Conservation (phyloP, 1,140 invertebrate genomes). For the Temnothorax curvispinosus region DNA sequence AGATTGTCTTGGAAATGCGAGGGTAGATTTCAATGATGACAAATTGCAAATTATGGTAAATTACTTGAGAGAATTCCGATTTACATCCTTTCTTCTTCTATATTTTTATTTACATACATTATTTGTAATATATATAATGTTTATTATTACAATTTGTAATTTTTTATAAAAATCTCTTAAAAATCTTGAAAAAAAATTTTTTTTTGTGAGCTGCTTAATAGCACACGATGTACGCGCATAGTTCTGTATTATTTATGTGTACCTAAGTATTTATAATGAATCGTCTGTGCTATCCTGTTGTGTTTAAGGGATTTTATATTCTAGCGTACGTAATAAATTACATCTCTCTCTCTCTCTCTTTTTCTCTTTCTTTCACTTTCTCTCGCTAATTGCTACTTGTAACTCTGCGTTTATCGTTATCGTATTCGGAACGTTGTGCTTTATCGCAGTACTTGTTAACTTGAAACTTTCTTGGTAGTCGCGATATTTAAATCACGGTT, state of each 20-base stretch:
- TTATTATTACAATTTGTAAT: background rate
- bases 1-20: slow-evolving; percentile 9
- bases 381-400: slow-evolving; percentile 11
- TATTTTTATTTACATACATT: background rate
- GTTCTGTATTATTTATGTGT: background rate
- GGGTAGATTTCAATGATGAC: slow-evolving; percentile 5
- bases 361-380: background rate
- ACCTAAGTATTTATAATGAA: background rate
- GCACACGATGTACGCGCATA: too few relatives aligned
- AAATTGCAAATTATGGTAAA: slow-evolving; percentile 5
- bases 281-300: background rate
- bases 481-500: slow-evolving; percentile 1
- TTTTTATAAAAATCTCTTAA: background rate
- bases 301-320: background rate
- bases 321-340: slow-evolving; percentile 3
- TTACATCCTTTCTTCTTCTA: background rate
- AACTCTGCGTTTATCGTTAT: slow-evolving; percentile 4
- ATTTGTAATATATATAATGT: background rate
- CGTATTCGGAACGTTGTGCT: background rate
- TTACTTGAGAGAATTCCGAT: background rate
- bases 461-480: background rate
- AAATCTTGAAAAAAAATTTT: background rate
- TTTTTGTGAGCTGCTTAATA: background rate
- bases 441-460: slow-evolving; percentile 26
- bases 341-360: background rate